Evolutionary conservation across 2,113 vertebrate species (phyloP).

Genomic region (Pedetes capensis): DNA sequence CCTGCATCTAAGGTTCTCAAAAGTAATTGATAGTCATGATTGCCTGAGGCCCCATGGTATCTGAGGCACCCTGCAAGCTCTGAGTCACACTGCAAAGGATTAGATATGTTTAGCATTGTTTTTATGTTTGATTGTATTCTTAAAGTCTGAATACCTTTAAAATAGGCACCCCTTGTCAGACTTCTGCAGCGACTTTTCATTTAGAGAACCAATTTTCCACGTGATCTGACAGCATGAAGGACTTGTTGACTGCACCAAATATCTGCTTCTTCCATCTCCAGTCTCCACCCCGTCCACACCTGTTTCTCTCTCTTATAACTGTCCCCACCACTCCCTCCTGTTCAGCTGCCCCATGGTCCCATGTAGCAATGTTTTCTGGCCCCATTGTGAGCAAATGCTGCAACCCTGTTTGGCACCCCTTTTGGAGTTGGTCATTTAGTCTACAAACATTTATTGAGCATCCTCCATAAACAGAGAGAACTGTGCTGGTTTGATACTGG

Average conservation of each 20-base stretch:
- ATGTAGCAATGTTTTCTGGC: neutral
- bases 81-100: constrained; percentile 36
- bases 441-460: neutral
- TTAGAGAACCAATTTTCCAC: neutral
- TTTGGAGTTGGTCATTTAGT: neutral
- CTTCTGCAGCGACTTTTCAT: neutral
- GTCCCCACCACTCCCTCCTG: neutral
- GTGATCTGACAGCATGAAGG: neutral
- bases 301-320: neutral
- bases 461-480: neutral
- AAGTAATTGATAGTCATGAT: neutral
- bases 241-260: neutral
- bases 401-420: neutral
- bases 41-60: neutral
- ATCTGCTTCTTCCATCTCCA: neutral
- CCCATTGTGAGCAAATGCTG: accelerated
- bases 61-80: neutral
- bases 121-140: neutral
- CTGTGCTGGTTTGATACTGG: neutral
- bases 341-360: neutral
- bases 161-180: too few relatives aligned
- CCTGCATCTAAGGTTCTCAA: constrained; percentile 12
- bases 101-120: neutral
- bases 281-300: neutral
- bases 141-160: neutral